Percentiles rank a stretch among this genome's conserved stretches.
phyloP scores from a whole-genome alignment of 2,797 vertebrate genomes.

The Hybognathus amarus region DNA sequence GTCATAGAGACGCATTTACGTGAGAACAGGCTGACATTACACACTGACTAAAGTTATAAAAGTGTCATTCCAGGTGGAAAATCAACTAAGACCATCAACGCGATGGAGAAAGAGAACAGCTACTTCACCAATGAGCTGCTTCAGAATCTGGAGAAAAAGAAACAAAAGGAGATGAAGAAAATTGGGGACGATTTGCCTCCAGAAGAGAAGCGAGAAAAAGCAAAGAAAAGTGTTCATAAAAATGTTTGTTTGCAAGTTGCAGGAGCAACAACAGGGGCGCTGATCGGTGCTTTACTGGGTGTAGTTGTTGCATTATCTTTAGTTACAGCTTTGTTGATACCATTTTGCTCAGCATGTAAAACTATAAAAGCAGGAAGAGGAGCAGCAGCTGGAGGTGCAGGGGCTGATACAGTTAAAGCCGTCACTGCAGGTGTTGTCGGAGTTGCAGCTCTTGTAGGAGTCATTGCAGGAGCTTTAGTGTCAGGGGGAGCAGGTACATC shows the following conservation, averaged over 20 bases:
- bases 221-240: background rate
- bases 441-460: background rate
- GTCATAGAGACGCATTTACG: no score
- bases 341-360: background rate
- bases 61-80: conserved; percentile 20
- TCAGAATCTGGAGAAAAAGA: background rate
- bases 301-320: background rate
- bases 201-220: background rate
- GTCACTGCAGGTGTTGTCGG: background rate
- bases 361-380: accelerated
- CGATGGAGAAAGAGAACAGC: conserved; percentile 3
- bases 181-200: no score
- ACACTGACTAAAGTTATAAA: no score
- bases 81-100: conserved; percentile 28
- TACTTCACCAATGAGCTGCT: conserved; percentile 22
- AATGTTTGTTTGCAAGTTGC: background rate
- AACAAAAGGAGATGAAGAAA: background rate
- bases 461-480: background rate
- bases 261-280: background rate
- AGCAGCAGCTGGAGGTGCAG: background rate
- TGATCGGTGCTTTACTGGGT: background rate
- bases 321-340: background rate
- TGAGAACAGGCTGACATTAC: no score
- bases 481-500: no score
- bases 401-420: background rate